These are phyloP conservation scores for Pteronotus mesoamericanus DNA, from an alignment of 2,797 vertebrate species.

Conservation along the genomic window DNA sequence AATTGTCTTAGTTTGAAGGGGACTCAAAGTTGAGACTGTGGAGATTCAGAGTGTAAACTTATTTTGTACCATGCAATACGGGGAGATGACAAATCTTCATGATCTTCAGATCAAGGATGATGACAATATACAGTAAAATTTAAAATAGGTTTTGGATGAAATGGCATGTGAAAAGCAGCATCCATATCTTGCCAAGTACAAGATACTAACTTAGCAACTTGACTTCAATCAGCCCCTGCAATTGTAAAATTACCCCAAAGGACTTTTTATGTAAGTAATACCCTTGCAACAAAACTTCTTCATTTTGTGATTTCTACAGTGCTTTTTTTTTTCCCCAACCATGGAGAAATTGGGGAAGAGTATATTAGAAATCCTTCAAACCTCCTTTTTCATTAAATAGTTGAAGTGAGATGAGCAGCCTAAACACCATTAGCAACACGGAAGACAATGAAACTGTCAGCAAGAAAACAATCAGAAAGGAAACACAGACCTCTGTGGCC, in stretches of 20 bases:
- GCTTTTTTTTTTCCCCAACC: neutral
- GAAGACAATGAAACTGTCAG: constrained; percentile 14
- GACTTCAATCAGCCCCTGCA: neutral
- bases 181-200: neutral
- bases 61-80: neutral
- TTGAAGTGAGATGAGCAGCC: constrained; percentile 63
- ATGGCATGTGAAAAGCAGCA: neutral
- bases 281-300: neutral
- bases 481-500: constrained; percentile 51
- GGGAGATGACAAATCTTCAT: neutral
- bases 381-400: constrained; percentile 65
- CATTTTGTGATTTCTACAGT: neutral
- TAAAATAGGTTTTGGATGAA: neutral
- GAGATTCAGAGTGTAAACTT: neutral
- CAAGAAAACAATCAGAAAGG: constrained; percentile 54
- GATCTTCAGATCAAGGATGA: neutral
- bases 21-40: neutral
- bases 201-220: neutral
- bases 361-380: constrained; percentile 61
- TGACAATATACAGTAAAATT: neutral
- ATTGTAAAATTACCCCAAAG: neutral
- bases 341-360: neutral
- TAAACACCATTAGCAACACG: constrained; percentile 56
- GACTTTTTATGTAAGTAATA: neutral
- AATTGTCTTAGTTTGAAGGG: neutral